Percentiles rank a stretch among this genome's conserved stretches.
These are phyloP conservation scores for Drosophila yakuba DNA, from an alignment of 1,140 invertebrate species.

Conservation along the genomic window DNA sequence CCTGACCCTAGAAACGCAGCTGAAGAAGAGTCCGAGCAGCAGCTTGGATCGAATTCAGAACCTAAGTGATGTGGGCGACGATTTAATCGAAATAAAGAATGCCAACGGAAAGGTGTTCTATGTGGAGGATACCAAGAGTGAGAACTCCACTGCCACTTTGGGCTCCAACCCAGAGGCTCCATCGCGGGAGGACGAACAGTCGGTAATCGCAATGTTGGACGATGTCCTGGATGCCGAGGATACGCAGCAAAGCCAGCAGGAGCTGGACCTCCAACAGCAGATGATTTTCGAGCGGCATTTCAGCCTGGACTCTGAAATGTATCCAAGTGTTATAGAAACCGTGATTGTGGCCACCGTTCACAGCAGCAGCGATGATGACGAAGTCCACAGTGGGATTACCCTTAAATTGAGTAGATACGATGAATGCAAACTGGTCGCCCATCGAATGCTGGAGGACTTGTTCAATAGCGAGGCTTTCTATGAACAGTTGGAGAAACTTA, in stretches of 20 bases:
- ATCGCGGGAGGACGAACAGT: constrained; percentile 64
- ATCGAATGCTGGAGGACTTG: constrained; percentile 64
- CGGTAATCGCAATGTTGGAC: constrained; percentile 77
- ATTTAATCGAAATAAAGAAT: constrained; percentile 66
- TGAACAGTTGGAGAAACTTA: constrained; percentile 42
- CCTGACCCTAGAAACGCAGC: constrained; percentile 44
- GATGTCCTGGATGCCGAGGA: constrained; percentile 78
- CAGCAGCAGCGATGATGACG: constrained; percentile 69
- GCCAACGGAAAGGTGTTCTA: constrained; percentile 78
- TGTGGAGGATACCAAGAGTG: constrained; percentile 72
- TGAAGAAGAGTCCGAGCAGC: constrained; percentile 40
- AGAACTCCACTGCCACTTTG: constrained; percentile 43
- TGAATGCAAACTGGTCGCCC: constrained; percentile 54
- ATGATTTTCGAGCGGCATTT: constrained; percentile 66
- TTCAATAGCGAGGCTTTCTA: constrained; percentile 63
- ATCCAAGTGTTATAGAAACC: constrained; percentile 76
- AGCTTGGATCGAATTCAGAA: constrained; percentile 75
- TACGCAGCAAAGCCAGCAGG: constrained; percentile 34
- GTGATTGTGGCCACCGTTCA: constrained; percentile 80
- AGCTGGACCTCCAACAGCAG: constrained; percentile 38
- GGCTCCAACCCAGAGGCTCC: constrained; percentile 15
- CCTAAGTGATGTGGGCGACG: constrained; percentile 69
- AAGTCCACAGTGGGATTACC: constrained; percentile 19
- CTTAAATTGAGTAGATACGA: constrained; percentile 22
- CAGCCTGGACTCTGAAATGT: constrained; percentile 75